Evolutionary conservation across 2,888 invertebrate species (phyloP), one percentile per base, ranked within the genome.

Genomic region (Diloba caeruleocephala): DNA sequence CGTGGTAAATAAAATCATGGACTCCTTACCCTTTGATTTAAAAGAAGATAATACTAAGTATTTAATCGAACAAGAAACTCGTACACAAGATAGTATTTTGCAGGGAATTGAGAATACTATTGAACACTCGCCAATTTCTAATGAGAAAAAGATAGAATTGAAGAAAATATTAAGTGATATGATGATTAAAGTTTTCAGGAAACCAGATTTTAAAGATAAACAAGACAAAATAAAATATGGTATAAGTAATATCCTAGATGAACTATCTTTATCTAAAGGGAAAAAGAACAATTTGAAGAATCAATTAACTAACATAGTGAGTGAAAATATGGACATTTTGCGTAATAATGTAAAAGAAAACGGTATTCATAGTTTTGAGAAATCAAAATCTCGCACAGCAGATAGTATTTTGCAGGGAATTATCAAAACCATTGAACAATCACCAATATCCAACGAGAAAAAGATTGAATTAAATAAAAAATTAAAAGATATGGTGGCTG

Each of bases 271-370:
- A 1, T 12, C 36, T 12, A 41, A 15, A 29, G n/a, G 25, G 1
- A 29, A 41, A 5, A 37, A 36, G 23, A 25, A 39, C n/a, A 36
- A 45, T 41, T 9, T 56, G 13, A 36, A 13, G 41, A 21, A 36
- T 0, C 31, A 41, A 31, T 26, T 55, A 31, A 13, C 19, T 0
- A 17, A 34, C 6, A 26, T 50, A 5, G 15, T 54, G n/a, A 33
- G 45, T 0, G 8, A 41, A 9, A 49, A 37, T 14, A 13, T 43
- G 17, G 21, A 19, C 17, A 5, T 33, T 12, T 33, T 34, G 6
- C 4, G 7, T 8, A 17, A 23, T 25, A 9, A 26, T n/a, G n/a
- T n/a, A n/a, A n/a, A n/a, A n/a, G n/a, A n/a, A n/a, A n/a, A n/a
- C n/a, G n/a, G n/a, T n/a, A n/a, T n/a, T n/a, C n/a, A n/a, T n/a